Percentiles rank a stretch among this genome's conserved stretches.
Conservation (phyloP, 1,140 invertebrate species). For the Elysia chlorotica region DNA sequence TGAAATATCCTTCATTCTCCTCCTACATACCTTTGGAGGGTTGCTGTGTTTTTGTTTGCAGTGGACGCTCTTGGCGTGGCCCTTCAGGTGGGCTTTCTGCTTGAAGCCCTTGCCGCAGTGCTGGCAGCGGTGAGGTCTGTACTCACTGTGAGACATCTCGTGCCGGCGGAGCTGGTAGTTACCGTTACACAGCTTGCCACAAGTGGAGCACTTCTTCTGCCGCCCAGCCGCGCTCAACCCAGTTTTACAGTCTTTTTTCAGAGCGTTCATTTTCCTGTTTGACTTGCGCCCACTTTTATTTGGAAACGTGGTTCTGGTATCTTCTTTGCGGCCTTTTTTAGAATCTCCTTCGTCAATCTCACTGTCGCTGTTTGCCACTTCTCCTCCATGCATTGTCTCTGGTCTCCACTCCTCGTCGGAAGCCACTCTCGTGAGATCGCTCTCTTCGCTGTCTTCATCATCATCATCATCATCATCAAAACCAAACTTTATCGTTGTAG, state of each 20-base stretch:
- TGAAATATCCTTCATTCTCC: too few relatives aligned
- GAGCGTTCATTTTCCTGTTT: not conserved
- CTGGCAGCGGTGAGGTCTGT: constrained; percentile 19
- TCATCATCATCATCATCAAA: constrained; percentile 6
- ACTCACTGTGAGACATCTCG: constrained; percentile 21
- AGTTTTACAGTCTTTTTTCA: not conserved
- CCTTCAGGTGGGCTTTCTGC: constrained; percentile 21
- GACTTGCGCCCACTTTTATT: not conserved
- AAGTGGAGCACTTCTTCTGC: not conserved
- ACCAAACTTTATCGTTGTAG: constrained; percentile 14
- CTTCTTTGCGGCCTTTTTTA: not conserved
- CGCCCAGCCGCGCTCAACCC: not conserved
- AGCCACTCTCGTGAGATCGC: not conserved
- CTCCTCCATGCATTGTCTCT: not conserved
- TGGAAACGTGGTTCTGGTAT: not conserved
- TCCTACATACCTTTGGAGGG: too few relatives aligned
- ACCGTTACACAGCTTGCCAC: constrained; percentile 22
- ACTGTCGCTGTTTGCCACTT: not conserved
- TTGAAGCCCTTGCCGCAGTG: constrained; percentile 26
- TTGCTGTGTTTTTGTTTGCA: too few relatives aligned
- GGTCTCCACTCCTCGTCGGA: constrained; percentile 22
- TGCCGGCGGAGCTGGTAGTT: constrained; percentile 25
- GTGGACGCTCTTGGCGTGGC: not conserved
- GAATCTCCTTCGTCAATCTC: not conserved
- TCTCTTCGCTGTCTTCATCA: not conserved